Conservation (phyloP, 2,113 vertebrate species). For the Hydrolagus affinis region DNA sequence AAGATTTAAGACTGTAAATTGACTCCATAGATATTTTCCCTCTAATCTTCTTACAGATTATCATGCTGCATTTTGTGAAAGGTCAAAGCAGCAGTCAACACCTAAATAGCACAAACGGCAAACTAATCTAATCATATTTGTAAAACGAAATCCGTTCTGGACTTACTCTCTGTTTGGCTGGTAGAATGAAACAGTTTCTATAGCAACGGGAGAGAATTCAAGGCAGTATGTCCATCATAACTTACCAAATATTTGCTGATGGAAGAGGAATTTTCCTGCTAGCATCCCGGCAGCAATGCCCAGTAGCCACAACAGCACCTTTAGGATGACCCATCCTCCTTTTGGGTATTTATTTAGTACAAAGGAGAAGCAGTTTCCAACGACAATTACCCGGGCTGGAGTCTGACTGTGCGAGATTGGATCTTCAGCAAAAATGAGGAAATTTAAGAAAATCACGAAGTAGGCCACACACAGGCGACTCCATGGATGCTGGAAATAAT, state of each 20-base stretch:
- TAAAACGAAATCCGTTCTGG: not conserved
- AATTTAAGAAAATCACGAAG: conserved; percentile 95
- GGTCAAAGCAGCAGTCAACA: not conserved
- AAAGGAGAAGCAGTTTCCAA: conserved; percentile 97
- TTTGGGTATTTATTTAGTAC: conserved; percentile 90
- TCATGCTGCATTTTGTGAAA: not conserved
- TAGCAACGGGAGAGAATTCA: not conserved
- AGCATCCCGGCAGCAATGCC: conserved; percentile 80
- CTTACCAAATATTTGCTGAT: conserved; percentile 91
- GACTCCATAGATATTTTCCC: not conserved
- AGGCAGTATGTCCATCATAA: conserved; percentile 32
- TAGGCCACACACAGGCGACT: conserved; percentile 89
- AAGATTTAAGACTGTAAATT: not conserved
- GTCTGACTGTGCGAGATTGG: conserved; percentile 94
- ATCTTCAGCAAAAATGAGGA: conserved; percentile 94
- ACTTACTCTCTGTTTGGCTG: not conserved
- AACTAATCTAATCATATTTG: not conserved
- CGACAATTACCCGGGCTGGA: conserved; percentile 86
- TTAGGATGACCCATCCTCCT: conserved; percentile 78
- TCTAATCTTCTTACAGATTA: conserved; percentile 1
- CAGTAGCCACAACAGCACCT: conserved; percentile 83
- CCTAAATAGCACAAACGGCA: not conserved
- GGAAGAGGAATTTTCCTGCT: conserved; percentile 91
- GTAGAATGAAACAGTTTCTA: not conserved
- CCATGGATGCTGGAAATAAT: conserved; percentile 98